Conservation (phyloP, 2,797 vertebrate genomes). For the Rhinoraja longicauda region DNA sequence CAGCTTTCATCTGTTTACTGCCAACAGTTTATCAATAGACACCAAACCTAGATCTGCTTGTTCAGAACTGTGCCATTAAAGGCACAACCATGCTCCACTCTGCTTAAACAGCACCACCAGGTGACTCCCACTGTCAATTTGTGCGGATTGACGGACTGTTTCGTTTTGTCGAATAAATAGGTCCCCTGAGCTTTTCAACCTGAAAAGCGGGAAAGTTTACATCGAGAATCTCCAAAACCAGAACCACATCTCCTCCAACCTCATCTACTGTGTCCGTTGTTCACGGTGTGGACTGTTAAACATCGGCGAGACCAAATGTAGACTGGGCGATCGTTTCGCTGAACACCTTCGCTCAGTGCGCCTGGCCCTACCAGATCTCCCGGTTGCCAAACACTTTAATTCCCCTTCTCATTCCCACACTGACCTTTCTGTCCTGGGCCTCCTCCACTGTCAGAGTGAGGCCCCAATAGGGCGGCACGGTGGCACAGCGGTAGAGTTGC, state of each 20-base stretch:
- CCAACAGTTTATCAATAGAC: not conserved
- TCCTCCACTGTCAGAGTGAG: no score
- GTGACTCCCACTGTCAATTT: not conserved
- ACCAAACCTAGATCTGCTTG: not conserved
- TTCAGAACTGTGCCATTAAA: not conserved
- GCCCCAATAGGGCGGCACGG: no score
- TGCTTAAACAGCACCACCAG: not conserved
- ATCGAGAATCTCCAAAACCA: not conserved
- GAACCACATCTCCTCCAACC: not conserved
- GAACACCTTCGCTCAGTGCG: no score
- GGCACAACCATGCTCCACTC: not conserved
- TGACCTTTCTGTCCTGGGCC: no score
- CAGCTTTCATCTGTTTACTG: not conserved
- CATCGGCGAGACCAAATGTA: no score
- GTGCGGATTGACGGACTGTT: not conserved
- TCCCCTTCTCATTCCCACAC: no score
- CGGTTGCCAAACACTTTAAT: no score
- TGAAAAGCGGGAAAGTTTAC: not conserved
- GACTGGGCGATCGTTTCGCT: no score
- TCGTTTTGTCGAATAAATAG: not conserved
- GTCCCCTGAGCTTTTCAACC: not conserved
- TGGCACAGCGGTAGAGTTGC: no score
- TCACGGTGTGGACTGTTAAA: no score
- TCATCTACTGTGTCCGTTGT: no score
- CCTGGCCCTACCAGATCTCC: no score